Conservation (phyloP, 2,113 vertebrate genomes). For the Mustela nigripes region DNA sequence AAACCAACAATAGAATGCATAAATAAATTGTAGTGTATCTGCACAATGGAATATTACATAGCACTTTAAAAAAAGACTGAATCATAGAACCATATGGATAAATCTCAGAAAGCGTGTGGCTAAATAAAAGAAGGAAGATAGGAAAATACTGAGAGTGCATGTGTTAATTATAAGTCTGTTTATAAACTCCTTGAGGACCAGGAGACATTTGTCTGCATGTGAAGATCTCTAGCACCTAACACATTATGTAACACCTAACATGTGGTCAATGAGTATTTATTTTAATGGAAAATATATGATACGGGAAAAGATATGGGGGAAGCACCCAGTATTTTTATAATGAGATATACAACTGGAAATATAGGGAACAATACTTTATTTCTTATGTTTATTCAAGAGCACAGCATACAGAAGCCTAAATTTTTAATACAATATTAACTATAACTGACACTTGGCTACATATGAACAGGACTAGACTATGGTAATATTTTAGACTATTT, state of each 20-base stretch:
- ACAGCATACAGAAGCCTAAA: not conserved
- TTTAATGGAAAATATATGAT: not conserved
- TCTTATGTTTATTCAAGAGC: conserved; percentile 11
- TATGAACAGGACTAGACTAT: not conserved
- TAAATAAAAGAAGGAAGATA: not conserved
- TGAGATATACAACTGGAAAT: not conserved
- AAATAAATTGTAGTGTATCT: not conserved
- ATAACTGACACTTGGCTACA: not conserved
- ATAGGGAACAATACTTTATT: not conserved
- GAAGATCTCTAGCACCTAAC: not conserved
- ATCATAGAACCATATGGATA: not conserved
- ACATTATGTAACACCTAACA: not conserved
- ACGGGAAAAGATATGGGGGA: not conserved
- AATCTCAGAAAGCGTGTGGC: not conserved
- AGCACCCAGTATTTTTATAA: not conserved
- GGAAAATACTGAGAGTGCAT: not conserved
- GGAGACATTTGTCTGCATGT: not conserved
- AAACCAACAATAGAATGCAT: not conserved
- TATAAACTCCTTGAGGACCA: not conserved
- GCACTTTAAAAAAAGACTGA: not conserved
- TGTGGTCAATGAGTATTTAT: not conserved
- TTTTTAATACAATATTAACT: not conserved
- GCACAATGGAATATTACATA: not conserved
- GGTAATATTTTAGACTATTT: not conserved
- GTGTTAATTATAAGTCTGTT: not conserved